Base-by-base conservation (phyloP, 2,113 vertebrate species). In the Catharus bicknelli region DNA sequence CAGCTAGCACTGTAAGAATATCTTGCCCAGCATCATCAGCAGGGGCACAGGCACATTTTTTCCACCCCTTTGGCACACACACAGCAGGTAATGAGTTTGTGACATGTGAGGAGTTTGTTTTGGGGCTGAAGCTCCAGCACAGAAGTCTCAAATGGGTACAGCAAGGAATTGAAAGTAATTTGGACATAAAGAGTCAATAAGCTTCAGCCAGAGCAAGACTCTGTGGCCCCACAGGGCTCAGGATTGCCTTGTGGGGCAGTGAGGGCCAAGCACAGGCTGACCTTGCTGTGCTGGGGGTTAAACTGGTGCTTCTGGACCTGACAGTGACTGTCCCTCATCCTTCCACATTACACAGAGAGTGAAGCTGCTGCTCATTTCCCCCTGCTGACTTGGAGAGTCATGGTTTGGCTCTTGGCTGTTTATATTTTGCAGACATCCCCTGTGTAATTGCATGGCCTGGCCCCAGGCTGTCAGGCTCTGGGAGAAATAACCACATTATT, bases 401-500 rank as follows among this genome's bases (percentile, higher is more conserved):
- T 30, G 50, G 36, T 81, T 90, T 80, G 72, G 68, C 61, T 93
- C 57, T 70, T n/a, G 53, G 75, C 87, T 94, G 87, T 86, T 95
- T 92, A 20, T 55, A 88, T 86, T 94, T 88, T 82, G 62, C 82
- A 94, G 91, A 87, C 64, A 70, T 83, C 36, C 27, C 77, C 88
- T 88, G 55, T 75, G 76, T 91, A 92, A 90, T 75, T 85, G 54
- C 93, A 70, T 36, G 78, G 93, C 82, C 95, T 55, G 85, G 91
- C 82, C 95, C 68, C 90, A 90, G 79, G 94, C 95, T 88, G 51
- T 66, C 84, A 74, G 87, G 72, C 87, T 94, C 59, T 45, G 61
- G 87, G 63, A 96, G 80, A 3, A 90, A 94, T 91, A 94, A 95
- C 90, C 11, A 4, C 94, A 78, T 91, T 88, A 93, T 92, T 90